phyloP scores from a whole-genome alignment of 1,140 invertebrate species.

The Bicyclus anynana region DNA sequence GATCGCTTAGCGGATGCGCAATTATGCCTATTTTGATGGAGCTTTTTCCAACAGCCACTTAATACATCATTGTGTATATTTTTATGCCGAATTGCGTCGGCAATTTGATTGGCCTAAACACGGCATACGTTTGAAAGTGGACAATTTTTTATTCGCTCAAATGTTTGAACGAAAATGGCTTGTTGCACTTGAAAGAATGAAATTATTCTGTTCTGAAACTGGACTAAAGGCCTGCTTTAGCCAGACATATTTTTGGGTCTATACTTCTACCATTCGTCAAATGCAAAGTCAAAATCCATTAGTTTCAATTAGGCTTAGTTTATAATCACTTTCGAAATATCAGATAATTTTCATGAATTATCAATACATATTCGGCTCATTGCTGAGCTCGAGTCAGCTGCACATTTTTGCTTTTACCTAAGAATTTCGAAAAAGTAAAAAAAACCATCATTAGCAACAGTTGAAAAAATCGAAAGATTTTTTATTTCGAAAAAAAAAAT shows the following conservation, averaged over 20 bases:
- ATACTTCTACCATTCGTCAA: no score
- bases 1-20: conserved; percentile 45
- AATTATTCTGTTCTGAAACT: no score
- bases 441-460: neutral
- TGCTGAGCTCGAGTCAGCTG: no score
- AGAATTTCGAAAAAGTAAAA: neutral
- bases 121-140: conserved; percentile 1
- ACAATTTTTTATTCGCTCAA: conserved; percentile 14
- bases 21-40: conserved; percentile 69
- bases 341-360: no score
- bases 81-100: conserved; percentile 21
- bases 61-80: conserved; percentile 28
- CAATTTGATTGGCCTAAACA: conserved; percentile 19
- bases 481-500: conserved; percentile 6
- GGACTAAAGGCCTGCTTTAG: no score
- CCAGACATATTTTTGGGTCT: no score
- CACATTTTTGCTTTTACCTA: no score
- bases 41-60: conserved; percentile 36
- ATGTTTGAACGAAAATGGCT: conserved; percentile 13
- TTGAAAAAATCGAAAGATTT: neutral
- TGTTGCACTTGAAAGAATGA: conserved; percentile 2
- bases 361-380: no score
- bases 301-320: no score
- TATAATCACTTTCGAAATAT: no score
- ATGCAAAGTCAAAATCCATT: no score